A percentile compares a stretch with the other conserved stretches of the same genome.
These are phyloP conservation scores for Plumapathes pennacea DNA, from an alignment of 92 coral and sea anemone genomes.

Conservation along the genomic window DNA sequence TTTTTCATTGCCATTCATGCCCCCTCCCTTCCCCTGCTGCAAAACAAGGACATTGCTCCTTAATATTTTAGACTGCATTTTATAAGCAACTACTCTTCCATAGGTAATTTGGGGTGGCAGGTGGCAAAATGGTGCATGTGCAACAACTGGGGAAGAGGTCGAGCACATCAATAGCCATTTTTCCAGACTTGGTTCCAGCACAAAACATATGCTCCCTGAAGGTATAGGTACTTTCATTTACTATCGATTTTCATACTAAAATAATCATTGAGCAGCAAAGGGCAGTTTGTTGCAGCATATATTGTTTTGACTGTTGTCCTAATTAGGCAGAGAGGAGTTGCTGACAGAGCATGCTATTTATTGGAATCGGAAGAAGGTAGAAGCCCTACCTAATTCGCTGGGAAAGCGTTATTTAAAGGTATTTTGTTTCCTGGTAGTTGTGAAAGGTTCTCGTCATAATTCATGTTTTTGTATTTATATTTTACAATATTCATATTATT, in stretches of 20 bases:
- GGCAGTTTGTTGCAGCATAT: background rate
- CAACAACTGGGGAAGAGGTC: conserved; percentile 77
- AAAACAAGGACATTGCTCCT: background rate
- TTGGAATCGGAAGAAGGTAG: conserved; percentile 55
- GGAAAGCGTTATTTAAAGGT: conserved; percentile 52
- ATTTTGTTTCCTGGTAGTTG: too few relatives aligned
- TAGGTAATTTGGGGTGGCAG: too few relatives aligned
- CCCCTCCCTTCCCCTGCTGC: background rate
- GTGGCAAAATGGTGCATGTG: conserved; percentile 71
- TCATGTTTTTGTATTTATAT: too few relatives aligned
- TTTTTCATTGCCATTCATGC: too few relatives aligned
- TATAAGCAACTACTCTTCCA: background rate
- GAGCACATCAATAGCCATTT: conserved; percentile 67
- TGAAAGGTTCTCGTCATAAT: too few relatives aligned
- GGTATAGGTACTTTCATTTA: conserved; percentile 11
- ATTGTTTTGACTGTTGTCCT: background rate
- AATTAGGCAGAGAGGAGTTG: conserved; percentile 56
- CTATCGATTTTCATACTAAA: background rate
- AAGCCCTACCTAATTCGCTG: conserved; percentile 13
- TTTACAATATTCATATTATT: too few relatives aligned
- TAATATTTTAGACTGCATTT: background rate
- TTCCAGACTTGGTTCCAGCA: conserved; percentile 52
- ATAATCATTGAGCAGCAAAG: too few relatives aligned
- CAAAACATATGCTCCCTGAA: conserved; percentile 73
- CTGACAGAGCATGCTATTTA: conserved; percentile 59